phyloP scores from a whole-genome alignment of 1,140 invertebrate species.

The Temnothorax curvispinosus region DNA sequence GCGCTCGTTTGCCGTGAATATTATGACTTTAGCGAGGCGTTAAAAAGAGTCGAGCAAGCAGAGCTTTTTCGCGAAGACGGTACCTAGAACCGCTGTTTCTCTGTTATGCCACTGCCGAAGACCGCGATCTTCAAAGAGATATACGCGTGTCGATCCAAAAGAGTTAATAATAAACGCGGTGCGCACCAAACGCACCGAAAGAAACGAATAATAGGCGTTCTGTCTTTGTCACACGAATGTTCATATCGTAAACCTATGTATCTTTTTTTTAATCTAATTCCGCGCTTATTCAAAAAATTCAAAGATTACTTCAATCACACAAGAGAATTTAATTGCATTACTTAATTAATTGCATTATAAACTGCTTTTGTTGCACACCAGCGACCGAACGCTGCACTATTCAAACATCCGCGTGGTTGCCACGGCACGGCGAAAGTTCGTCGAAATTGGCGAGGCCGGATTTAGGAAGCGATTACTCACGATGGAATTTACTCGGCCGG shows the following conservation, averaged over 20 bases:
- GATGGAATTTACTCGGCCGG: constrained; percentile 51
- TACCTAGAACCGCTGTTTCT: constrained; percentile 81
- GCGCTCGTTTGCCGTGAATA: constrained; percentile 31
- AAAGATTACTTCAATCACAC: background rate
- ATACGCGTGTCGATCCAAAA: constrained; percentile 75
- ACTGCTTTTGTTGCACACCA: background rate
- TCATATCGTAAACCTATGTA: background rate
- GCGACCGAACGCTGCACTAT: no score
- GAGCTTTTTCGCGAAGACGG: constrained; percentile 62
- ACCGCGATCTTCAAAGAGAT: constrained; percentile 78
- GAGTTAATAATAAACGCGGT: constrained; percentile 81
- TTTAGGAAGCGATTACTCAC: constrained; percentile 65
- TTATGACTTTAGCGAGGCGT: constrained; percentile 61
- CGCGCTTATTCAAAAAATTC: background rate
- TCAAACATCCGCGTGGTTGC: background rate
- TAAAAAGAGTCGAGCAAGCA: constrained; percentile 45
- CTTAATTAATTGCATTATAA: background rate
- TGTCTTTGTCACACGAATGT: background rate
- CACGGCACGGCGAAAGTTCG: background rate
- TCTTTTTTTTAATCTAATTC: background rate
- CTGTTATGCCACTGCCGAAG: constrained; percentile 69
- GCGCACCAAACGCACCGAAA: constrained; percentile 47
- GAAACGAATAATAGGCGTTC: constrained; percentile 12
- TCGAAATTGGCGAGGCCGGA: constrained; percentile 47
- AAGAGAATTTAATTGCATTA: background rate